phyloP scores from a whole-genome alignment of 2,888 invertebrate species.

The Noctua fimbriata region DNA sequence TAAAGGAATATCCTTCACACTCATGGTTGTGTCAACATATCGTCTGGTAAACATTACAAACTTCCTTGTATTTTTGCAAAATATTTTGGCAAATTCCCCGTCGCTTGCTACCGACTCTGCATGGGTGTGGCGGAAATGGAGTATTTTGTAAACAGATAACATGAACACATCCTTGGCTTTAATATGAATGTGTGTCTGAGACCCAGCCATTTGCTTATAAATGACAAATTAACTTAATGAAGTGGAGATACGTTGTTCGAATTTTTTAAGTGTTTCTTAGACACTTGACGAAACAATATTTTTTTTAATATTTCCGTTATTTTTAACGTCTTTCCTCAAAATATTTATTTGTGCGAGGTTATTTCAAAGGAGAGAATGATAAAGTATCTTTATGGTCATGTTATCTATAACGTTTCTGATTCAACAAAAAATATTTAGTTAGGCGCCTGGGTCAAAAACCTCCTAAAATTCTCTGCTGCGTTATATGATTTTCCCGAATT shows the following conservation, averaged over 20 bases:
- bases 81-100: conserved; percentile 11
- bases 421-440: conserved; percentile 68
- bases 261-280: neutral
- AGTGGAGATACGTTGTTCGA: neutral
- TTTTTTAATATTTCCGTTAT: neutral
- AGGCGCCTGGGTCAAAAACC: conserved; percentile 81
- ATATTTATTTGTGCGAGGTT: conserved; percentile 70
- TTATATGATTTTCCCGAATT: conserved; percentile 37
- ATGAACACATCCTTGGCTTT: conserved; percentile 22
- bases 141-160: conserved; percentile 32
- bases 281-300: neutral
- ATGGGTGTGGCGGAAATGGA: conserved; percentile 35
- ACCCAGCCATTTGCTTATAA: conserved; percentile 35
- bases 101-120: neutral
- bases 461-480: conserved; percentile 76
- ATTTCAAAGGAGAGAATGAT: conserved; percentile 73
- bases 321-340: conserved; percentile 41
- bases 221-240: conserved; percentile 36
- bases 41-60: conserved; percentile 6
- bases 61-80: conserved; percentile 27
- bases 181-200: conserved; percentile 15
- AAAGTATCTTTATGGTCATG: conserved; percentile 75
- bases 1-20: neutral
- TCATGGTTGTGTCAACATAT: conserved; percentile 21
- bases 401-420: conserved; percentile 76